phyloP scores from a whole-genome alignment of 2,113 vertebrate genomes.

The Arizona elegans region DNA sequence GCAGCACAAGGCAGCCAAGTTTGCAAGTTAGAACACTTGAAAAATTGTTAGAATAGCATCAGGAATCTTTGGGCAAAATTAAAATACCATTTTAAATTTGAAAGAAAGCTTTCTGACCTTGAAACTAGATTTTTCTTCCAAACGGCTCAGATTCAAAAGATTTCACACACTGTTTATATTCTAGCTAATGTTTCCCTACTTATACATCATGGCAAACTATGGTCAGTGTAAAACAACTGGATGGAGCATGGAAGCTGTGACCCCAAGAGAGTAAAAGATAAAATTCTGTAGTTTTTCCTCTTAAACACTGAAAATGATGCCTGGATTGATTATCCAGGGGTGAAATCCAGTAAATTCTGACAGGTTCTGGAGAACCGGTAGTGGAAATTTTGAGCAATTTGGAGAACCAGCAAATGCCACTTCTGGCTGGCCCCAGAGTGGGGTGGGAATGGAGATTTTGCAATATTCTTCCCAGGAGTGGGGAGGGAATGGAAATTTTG shows the following conservation, averaged over 20 bases:
- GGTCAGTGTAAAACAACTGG: neutral
- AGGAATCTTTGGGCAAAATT: neutral
- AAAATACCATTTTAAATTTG: neutral
- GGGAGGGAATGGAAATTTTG: too few species aligned
- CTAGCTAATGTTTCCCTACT: neutral
- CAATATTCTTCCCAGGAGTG: too few species aligned
- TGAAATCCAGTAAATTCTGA: too few species aligned
- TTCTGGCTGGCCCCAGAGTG: too few species aligned
- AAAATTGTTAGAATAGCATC: neutral
- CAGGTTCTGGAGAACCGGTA: too few species aligned
- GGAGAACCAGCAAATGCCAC: too few species aligned
- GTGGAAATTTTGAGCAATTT: too few species aligned
- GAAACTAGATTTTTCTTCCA: neutral
- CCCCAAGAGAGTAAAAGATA: neutral
- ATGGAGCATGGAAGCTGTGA: neutral
- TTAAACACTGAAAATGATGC: neutral
- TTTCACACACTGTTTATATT: neutral
- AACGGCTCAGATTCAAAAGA: neutral
- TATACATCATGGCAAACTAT: neutral
- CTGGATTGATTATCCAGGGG: neutral
- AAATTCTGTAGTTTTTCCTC: too few species aligned
- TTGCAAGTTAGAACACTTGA: neutral
- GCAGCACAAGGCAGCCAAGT: neutral
- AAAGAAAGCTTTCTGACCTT: neutral
- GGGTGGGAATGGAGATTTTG: too few species aligned